Evolutionary conservation across 2,888 invertebrate species (phyloP), one percentile per base, ranked within the genome.

Genomic region (Hyles lineata): DNA sequence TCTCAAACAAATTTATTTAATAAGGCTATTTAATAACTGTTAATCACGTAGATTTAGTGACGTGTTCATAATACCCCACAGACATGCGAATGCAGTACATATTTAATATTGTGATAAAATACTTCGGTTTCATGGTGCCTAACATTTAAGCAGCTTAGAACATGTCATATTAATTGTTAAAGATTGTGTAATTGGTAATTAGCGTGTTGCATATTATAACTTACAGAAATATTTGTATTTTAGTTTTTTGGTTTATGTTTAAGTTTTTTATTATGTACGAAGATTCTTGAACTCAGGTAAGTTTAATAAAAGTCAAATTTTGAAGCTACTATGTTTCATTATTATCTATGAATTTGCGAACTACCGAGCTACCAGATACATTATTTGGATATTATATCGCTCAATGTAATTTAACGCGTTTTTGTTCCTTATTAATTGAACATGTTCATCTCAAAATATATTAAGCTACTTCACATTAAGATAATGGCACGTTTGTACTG

Each of bases 81-180:
- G 85, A 85, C 90, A 89, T 87, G 89, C 88, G 83, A 88, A 84
- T 84, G 83, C 80, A 85, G 78, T 76, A 77, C 75, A 77, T 80
- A 35, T 84, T 82, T 79, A 81, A 83, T 78, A 80, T 76, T 77
- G 75, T 82, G 84, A 84, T 84, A 83, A 84, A 82, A 80, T 84
- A 84, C 89, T 89, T 89, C 87, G 85, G 86, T 87, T 85, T 83
- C 79, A 82, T 83, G 82, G 83, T 67, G 7, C 50, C 67, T 50
- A 85, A 83, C 29, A 77, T 80, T 81, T 77, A 79, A 85, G 84
- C 82, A 78, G 77, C 74, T 79, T 80, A 80, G 84, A 80, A 84
- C 79, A 80, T 76, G 77, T 81, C 76, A 79, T 79, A 78, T 85
- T 87, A 86, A 86, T 86, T 82, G 82, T 83, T 84, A 77, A 70